Evolutionary conservation across 2,888 invertebrate species (phyloP).

Genomic region (Drosophila niveifrons): DNA sequence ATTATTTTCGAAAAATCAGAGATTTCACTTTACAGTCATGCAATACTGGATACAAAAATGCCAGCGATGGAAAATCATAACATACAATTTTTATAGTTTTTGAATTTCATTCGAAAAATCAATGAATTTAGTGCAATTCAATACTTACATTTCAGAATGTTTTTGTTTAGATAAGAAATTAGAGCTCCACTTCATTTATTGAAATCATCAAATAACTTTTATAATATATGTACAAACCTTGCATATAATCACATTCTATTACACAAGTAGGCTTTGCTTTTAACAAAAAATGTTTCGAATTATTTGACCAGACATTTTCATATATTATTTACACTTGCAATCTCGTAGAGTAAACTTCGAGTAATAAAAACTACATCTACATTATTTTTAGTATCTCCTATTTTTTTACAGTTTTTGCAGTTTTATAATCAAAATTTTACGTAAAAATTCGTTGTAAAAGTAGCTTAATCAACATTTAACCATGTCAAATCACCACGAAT

Average conservation of each 20-base stretch:
- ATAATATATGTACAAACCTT: too few species aligned
- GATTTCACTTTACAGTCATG: too few species aligned
- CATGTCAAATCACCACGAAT: slow-evolving; percentile 47
- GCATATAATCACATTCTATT: neutral
- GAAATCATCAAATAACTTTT: too few species aligned
- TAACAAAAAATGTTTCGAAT: neutral
- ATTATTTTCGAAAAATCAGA: too few species aligned
- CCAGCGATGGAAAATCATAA: too few species aligned
- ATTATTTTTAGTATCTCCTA: slow-evolving; percentile 5
- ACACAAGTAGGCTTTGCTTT: slow-evolving; percentile 32
- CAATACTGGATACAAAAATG: too few species aligned
- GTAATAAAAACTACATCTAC: slow-evolving; percentile 22
- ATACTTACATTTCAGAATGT: too few species aligned
- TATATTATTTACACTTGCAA: slow-evolving; percentile 22
- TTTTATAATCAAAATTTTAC: slow-evolving; percentile 48
- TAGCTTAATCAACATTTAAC: neutral
- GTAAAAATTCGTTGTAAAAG: slow-evolving; percentile 28
- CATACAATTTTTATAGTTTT: too few species aligned
- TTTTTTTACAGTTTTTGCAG: slow-evolving; percentile 11
- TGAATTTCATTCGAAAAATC: neutral
- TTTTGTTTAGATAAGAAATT: too few species aligned
- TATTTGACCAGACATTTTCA: neutral
- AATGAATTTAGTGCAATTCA: neutral
- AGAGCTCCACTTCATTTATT: too few species aligned
- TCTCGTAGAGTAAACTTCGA: slow-evolving; percentile 30